A percentile compares a stretch with the other conserved stretches of the same genome.
Conservation (phyloP, 2,888 invertebrate genomes). For the Andrena camellia region DNA sequence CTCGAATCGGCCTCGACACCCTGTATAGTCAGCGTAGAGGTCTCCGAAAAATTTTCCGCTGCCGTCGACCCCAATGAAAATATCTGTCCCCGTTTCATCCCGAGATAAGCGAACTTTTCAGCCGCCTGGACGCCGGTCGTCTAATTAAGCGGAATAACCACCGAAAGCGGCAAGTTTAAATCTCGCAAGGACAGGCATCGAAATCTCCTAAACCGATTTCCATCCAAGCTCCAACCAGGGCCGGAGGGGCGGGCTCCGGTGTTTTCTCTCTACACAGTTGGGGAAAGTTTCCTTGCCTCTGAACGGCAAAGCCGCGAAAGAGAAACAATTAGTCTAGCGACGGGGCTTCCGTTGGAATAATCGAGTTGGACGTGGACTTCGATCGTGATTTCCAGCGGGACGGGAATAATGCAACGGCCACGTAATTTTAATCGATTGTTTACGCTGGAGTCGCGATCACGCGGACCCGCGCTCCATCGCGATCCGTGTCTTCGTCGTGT, state of each 20-base stretch:
- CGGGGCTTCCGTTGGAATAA: slow-evolving; percentile 24
- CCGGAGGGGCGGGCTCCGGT: not conserved
- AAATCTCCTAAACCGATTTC: slow-evolving; percentile 59
- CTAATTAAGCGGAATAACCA: slow-evolving; percentile 42
- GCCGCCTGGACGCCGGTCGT: not conserved
- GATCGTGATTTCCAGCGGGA: not conserved
- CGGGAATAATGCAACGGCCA: not conserved
- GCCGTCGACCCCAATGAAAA: slow-evolving; percentile 14
- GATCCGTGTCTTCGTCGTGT: not conserved
- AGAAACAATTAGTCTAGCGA: slow-evolving; percentile 34
- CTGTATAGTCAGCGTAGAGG: not conserved
- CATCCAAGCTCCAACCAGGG: slow-evolving; percentile 18
- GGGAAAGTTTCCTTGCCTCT: slow-evolving; percentile 15
- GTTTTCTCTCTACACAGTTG: not conserved
- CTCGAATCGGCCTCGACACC: not conserved
- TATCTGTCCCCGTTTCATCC: slow-evolving; percentile 21
- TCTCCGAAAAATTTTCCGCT: slow-evolving; percentile 24
- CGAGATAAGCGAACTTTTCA: slow-evolving; percentile 35
- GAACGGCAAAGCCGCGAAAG: not conserved
- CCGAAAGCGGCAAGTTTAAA: slow-evolving; percentile 43
- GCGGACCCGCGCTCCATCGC: not conserved
- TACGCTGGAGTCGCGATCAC: not conserved
- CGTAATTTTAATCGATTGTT: slow-evolving; percentile 32
- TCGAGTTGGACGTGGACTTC: slow-evolving; percentile 8
- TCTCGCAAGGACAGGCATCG: slow-evolving; percentile 26